Conservation (phyloP, 2,888 invertebrate genomes). For the Cataglyphis rosenhaueri region DNA sequence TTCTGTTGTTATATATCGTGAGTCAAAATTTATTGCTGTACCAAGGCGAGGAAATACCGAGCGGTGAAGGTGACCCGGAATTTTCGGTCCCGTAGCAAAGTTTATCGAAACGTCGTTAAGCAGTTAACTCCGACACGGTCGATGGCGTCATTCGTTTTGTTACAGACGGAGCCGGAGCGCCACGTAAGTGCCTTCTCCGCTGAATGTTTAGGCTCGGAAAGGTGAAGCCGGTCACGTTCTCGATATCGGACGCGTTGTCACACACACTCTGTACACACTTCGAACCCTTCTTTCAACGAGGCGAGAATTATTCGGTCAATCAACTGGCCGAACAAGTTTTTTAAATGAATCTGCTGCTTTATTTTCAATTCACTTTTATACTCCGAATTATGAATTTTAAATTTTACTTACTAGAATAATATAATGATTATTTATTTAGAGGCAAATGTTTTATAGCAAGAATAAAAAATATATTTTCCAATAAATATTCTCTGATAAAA, state of each 20-base stretch:
- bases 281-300: conserved; percentile 73
- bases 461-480: background rate
- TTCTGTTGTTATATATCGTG: conserved; percentile 31
- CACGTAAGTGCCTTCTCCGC: conserved; percentile 69
- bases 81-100: conserved; percentile 61
- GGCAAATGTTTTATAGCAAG: background rate
- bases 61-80: conserved; percentile 38
- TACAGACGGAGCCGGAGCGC: conserved; percentile 59
- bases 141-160: conserved; percentile 73
- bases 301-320: conserved; percentile 76
- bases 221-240: conserved; percentile 77
- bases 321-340: conserved; percentile 49
- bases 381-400: background rate
- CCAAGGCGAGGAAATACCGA: background rate
- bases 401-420: background rate
- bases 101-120: conserved; percentile 71
- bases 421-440: conserved; percentile 2
- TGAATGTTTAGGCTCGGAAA: conserved; percentile 78
- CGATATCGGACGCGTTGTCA: conserved; percentile 65
- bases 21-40: conserved; percentile 21
- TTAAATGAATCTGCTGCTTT: background rate
- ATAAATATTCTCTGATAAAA: background rate
- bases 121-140: conserved; percentile 57
- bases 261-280: conserved; percentile 59
- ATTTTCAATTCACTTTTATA: background rate